Evolutionary conservation across 2,797 vertebrate species (phyloP), one percentile per base, ranked within the genome.

Genomic region (Parauchenoglanis punctatus): DNA sequence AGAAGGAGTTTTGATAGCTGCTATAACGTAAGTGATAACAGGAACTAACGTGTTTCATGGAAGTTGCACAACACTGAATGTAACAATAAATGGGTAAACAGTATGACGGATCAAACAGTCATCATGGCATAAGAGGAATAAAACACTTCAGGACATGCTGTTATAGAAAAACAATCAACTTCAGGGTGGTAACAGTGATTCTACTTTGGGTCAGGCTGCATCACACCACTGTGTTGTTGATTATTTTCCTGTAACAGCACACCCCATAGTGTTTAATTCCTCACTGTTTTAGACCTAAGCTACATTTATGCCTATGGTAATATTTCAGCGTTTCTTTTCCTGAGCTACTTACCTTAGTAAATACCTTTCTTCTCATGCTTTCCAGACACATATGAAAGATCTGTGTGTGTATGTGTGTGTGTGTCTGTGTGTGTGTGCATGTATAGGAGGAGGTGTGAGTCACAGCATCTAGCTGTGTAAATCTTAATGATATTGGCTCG

Each of bases 401-500:
- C 5, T 17, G 73, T 75, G 23, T 46, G 76, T 35, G 54, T 80
- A 25, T 80, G 52, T 80, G 76, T 35, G 54, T 80, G 52, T 80
- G 52, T 80, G 54, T 80, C 54, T 78, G 76, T 80, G 77, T 40
- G 77, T 61, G 78, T 80, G 56, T 35, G 35, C 35, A 7, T 80
- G 31, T 59, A 68, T 73, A 49, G 87, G 31, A 84, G 75, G 80
- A 90, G 75, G 82, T 87, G 87, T 93, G 92, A 94, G 89, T 89
- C 84, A 91, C 86, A 89, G 91, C 91, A 92, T 89, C 90, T 89
- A 75, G 88, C 91, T 93, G 92, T 93, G 92, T 92, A 94, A 93
- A 92, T 91, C 92, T 89, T 94, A 93, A 95, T 93, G 91, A 94
- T 93, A 93, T 91, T 93, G 91, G 89, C 89, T 93, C 85, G 88